Evolutionary conservation across 2,888 invertebrate species (phyloP).

Genomic region (Willowsia nigromaculata): DNA sequence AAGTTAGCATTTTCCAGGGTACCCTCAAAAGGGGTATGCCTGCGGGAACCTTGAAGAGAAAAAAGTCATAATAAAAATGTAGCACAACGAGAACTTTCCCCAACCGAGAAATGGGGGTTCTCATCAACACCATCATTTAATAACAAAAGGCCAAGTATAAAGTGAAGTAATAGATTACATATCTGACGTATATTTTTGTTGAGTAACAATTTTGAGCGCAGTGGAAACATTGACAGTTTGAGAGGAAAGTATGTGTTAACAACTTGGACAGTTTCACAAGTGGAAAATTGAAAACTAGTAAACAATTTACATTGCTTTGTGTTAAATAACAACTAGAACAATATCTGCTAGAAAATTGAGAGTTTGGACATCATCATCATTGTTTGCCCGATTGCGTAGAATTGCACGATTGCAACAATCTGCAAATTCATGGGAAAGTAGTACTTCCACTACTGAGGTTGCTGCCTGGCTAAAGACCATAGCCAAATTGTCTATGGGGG

Average conservation of each 20-base stretch:
- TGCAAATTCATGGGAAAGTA: background rate
- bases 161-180: background rate
- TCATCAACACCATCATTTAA: background rate
- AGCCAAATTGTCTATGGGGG: slow-evolving; percentile 27
- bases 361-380: background rate
- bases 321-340: background rate
- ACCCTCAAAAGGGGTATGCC: slow-evolving; percentile 68
- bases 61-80: slow-evolving; percentile 55
- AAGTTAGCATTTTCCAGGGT: slow-evolving; percentile 45
- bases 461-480: slow-evolving; percentile 21
- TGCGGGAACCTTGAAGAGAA: slow-evolving; percentile 9
- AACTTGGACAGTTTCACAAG: background rate
- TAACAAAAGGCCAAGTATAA: slow-evolving; percentile 7
- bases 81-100: slow-evolving; percentile 65
- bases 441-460: background rate
- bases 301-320: slow-evolving; percentile 42
- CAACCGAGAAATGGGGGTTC: slow-evolving; percentile 34
- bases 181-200: background rate
- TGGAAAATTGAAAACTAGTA: background rate
- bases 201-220: background rate
- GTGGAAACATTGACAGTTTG: slow-evolving; percentile 22
- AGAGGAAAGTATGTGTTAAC: background rate
- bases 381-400: background rate
- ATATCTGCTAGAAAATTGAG: background rate
- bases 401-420: no score